These are phyloP conservation scores for Harpalus rubripes DNA, from an alignment of 2,888 invertebrate genomes.

Conservation along the genomic window DNA sequence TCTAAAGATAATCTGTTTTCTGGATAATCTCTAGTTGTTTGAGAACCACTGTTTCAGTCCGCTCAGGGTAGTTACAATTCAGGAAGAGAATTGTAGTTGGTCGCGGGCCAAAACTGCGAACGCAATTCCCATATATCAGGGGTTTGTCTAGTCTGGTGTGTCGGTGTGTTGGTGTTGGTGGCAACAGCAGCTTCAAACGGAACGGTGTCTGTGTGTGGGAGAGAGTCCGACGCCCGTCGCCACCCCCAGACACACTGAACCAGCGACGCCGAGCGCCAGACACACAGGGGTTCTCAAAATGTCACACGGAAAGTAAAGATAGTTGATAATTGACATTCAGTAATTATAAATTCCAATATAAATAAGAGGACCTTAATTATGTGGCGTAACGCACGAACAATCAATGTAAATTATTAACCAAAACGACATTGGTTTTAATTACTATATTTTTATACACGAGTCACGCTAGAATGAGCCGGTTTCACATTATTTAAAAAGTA, in stretches of 20 bases:
- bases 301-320: neutral
- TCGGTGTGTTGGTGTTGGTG: conserved; percentile 21
- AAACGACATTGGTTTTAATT: too few species aligned
- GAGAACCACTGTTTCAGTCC: conserved; percentile 5
- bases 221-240: neutral
- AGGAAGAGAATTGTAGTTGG: conserved; percentile 63
- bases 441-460: too few species aligned
- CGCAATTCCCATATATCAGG: conserved; percentile 63
- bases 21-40: conserved; percentile 1
- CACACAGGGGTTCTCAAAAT: conserved; percentile 28
- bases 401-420: too few species aligned
- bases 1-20: too few species aligned
- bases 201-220: neutral
- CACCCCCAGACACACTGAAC: conserved; percentile 20
- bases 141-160: conserved; percentile 49
- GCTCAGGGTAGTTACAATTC: conserved; percentile 61
- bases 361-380: too few species aligned
- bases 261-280: conserved; percentile 53
- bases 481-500: too few species aligned
- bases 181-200: neutral
- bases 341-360: too few species aligned
- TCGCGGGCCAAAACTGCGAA: conserved; percentile 61
- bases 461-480: too few species aligned
- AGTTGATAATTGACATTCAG: too few species aligned
- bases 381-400: too few species aligned